Conservation (phyloP, 2,888 invertebrate genomes). For the Plagiodera versicolora region DNA sequence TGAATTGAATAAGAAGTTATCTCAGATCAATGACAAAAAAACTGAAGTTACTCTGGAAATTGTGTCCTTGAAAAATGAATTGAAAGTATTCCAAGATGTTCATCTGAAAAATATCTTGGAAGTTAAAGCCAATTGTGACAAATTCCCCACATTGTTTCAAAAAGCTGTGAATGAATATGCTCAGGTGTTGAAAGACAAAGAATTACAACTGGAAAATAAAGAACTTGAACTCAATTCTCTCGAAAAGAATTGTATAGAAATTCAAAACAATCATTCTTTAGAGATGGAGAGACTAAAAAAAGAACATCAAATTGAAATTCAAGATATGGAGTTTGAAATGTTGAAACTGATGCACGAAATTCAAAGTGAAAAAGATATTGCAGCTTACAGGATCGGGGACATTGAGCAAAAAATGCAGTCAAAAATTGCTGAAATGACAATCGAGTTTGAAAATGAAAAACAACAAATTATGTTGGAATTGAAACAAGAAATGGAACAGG, state of each 20-base stretch:
- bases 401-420: slow-evolving; percentile 32
- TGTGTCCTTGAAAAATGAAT: slow-evolving; percentile 23
- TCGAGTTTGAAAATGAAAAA: slow-evolving; percentile 47
- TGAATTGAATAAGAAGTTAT: slow-evolving; percentile 54
- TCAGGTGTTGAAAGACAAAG: slow-evolving; percentile 22
- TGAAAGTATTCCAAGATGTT: slow-evolving; percentile 27
- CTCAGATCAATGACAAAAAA: slow-evolving; percentile 52
- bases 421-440: slow-evolving; percentile 40
- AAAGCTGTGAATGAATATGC: slow-evolving; percentile 19
- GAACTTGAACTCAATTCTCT: slow-evolving; percentile 34
- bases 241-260: slow-evolving; percentile 33
- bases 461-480: slow-evolving; percentile 34
- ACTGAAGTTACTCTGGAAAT: slow-evolving; percentile 32
- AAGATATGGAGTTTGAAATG: slow-evolving; percentile 47
- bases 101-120: slow-evolving; percentile 10
- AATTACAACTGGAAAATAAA: slow-evolving; percentile 22
- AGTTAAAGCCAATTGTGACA: slow-evolving; percentile 9
- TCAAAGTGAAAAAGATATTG: slow-evolving; percentile 42
- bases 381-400: slow-evolving; percentile 36
- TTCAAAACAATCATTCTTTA: slow-evolving; percentile 30
- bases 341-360: slow-evolving; percentile 45
- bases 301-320: slow-evolving; percentile 44
- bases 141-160: slow-evolving; percentile 11
- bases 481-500: slow-evolving; percentile 49
- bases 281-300: slow-evolving; percentile 42